A percentile compares a stretch with the other conserved stretches of the same genome.
These are phyloP conservation scores for Tauraco erythrolophus DNA, from an alignment of 2,113 vertebrate species.

Conservation along the genomic window DNA sequence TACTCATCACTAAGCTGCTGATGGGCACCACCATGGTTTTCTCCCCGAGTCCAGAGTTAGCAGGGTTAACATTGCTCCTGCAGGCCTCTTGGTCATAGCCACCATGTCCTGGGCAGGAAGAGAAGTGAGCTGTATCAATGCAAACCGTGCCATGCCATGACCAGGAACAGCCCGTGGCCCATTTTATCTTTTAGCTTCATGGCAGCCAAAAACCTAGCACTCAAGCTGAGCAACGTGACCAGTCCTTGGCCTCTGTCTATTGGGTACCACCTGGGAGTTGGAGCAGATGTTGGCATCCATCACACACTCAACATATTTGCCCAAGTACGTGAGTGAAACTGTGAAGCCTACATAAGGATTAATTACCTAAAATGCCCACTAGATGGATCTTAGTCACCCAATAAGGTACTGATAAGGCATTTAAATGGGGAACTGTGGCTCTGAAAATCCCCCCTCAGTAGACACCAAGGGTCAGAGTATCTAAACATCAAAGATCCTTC, in stretches of 20 bases:
- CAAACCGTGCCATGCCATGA: background rate
- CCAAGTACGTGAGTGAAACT: background rate
- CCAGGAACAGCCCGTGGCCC: background rate
- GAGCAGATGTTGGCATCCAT: background rate
- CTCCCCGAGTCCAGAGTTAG: background rate
- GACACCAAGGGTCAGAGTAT: background rate
- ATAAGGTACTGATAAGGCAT: background rate
- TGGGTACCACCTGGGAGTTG: background rate
- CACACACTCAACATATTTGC: background rate
- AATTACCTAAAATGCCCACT: background rate
- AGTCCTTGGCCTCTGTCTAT: background rate
- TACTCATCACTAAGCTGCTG: background rate
- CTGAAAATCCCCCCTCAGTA: background rate
- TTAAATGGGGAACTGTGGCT: background rate
- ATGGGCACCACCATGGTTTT: background rate
- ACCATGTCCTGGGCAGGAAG: background rate
- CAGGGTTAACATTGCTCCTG: background rate
- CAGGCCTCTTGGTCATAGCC: background rate
- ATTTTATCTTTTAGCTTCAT: background rate
- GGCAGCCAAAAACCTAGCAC: background rate
- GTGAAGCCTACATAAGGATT: background rate
- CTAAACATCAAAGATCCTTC: background rate
- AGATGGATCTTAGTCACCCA: background rate
- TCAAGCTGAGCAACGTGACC: background rate
- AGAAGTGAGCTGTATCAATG: background rate